Evolutionary conservation across 2,888 invertebrate genomes (phyloP).

Genomic region (Pasiphila rectangulata): DNA sequence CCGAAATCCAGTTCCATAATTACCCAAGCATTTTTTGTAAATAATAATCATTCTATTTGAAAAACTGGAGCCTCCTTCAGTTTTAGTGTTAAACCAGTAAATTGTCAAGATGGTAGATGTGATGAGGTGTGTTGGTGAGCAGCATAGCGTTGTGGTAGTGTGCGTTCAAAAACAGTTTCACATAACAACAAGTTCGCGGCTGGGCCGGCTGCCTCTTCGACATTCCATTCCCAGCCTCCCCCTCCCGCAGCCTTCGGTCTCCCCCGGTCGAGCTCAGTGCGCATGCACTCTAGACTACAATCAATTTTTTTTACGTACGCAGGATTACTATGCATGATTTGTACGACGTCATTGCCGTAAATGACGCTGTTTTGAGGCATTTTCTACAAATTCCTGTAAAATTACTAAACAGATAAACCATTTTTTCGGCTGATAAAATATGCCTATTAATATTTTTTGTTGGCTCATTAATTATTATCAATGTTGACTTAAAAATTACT

Average conservation of each 20-base stretch:
- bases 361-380: too few relatives aligned
- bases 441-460: too few relatives aligned
- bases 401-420: too few relatives aligned
- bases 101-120: not conserved
- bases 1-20: not conserved
- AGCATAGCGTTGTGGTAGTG: slow-evolving; percentile 46
- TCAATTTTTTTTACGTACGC: slow-evolving; percentile 51
- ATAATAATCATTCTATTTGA: too few relatives aligned
- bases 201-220: slow-evolving; percentile 68
- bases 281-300: slow-evolving; percentile 68
- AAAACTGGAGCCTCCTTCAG: not conserved
- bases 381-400: too few relatives aligned
- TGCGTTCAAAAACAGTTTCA: slow-evolving; percentile 67
- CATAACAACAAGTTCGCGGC: slow-evolving; percentile 74
- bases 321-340: slow-evolving; percentile 14
- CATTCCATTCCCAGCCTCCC: slow-evolving; percentile 69
- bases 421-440: too few relatives aligned
- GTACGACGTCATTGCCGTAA: slow-evolving; percentile 17
- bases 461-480: too few relatives aligned
- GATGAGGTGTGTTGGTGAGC: not conserved
- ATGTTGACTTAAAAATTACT: too few relatives aligned
- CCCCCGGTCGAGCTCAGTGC: slow-evolving; percentile 60
- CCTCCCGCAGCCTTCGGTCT: slow-evolving; percentile 47
- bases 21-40: too few relatives aligned
- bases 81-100: not conserved